Percentiles rank a stretch among this genome's conserved stretches.
Conservation (phyloP, 2,113 vertebrate genomes). For the Eolophus roseicapilla region DNA sequence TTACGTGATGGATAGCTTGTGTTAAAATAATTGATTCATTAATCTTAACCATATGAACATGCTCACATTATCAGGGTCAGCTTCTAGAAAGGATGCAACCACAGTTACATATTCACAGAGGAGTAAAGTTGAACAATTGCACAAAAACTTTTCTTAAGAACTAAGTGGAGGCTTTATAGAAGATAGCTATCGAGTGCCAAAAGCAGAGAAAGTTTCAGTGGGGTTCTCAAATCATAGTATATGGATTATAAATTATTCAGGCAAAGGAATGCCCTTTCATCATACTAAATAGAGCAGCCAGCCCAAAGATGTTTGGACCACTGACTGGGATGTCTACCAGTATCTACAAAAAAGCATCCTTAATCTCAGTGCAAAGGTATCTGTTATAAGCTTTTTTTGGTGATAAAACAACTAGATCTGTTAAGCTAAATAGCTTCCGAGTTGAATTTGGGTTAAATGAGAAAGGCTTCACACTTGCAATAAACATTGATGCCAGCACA, state of each 20-base stretch:
- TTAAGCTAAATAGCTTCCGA: neutral
- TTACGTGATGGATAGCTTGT: slow-evolving; percentile 70
- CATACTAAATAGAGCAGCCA: neutral
- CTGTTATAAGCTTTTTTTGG: neutral
- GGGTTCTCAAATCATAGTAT: neutral
- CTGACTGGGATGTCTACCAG: neutral
- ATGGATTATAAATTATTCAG: neutral
- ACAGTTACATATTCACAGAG: slow-evolving; percentile 18
- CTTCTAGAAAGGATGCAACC: slow-evolving; percentile 42
- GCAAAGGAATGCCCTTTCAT: neutral
- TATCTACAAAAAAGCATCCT: neutral
- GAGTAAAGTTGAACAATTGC: slow-evolving; percentile 45
- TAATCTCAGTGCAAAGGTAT: neutral
- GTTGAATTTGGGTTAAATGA: neutral
- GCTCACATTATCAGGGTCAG: slow-evolving; percentile 72
- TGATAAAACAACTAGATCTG: neutral
- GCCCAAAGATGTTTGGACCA: neutral
- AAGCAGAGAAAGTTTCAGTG: neutral
- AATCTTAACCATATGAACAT: slow-evolving; percentile 76
- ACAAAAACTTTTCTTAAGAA: neutral
- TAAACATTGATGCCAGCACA: neutral
- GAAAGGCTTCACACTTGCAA: neutral
- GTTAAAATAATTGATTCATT: slow-evolving; percentile 80
- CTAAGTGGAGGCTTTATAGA: slow-evolving; percentile 1
- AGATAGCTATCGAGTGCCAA: neutral